Base-by-base conservation (phyloP, 2,888 invertebrate genomes). In the Luperina testacea region DNA sequence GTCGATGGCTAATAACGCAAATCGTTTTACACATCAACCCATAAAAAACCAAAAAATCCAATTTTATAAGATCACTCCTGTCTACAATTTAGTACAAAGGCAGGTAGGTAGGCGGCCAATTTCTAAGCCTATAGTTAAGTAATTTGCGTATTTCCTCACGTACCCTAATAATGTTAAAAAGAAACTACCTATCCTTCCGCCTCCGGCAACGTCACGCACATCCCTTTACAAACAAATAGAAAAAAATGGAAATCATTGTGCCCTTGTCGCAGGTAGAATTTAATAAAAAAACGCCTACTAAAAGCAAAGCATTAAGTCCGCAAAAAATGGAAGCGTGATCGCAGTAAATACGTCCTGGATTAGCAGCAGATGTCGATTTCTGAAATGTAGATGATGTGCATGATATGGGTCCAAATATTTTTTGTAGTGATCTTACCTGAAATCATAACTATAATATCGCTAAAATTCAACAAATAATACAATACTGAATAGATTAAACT, bases 171-270 rank as follows among this genome's bases (percentile, higher is more conserved):
- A 93, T 92, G 90, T 90, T 92, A 92, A 96, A 94, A 95, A 94
- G 89, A 92, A 93, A 93, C 94, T 93, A 92, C 93, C 94, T 95
- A 96, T 96, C 95, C 96, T 96, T 96, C 96, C 96, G 96, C 95
- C 95, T 94, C 93, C 93, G 92, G 93, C 93, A 94, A 92, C 93
- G 93, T 95, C 96, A 96, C 96, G 96, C 95, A 96, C 94, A 94
- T 96, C 95, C 95, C 93, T 95, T 94, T 84, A 89, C 91, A 94
- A 94, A 94, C 91, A 94, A 92, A 92, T 90, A 90, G 32, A 92
- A 91, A 94, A 94, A 94, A 95, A 93, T 93, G 91, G 86, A 88
- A 90, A 90, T 92, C 91, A 94, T 95, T 96, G 95, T 96, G 91
- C 92, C 92, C 91, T 91, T 92, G 92, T 92, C 93, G 94, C 96